A percentile compares a stretch with the other conserved stretches of the same genome.
Evolutionary conservation across 2,113 vertebrate genomes (phyloP).

Genomic region (Bucco capensis): DNA sequence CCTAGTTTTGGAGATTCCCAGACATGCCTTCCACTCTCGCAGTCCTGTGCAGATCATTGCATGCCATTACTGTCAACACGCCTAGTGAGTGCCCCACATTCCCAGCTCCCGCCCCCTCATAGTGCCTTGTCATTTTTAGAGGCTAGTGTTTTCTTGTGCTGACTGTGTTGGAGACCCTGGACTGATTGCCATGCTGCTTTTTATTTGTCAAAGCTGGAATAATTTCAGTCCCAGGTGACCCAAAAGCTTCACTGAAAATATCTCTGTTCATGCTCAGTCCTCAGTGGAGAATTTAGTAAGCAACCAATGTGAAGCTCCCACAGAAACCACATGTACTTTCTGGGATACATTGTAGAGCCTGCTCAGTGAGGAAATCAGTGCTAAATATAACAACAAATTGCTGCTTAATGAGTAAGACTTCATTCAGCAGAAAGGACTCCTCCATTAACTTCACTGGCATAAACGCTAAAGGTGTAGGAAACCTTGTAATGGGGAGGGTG

Average conservation of each 20-base stretch:
- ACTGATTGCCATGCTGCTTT: not conserved
- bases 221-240: not conserved
- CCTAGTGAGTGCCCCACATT: rapidly evolving
- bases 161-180: not conserved
- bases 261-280: rapidly evolving
- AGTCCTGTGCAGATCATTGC: not conserved
- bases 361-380: not conserved
- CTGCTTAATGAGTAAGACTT: constrained; percentile 8
- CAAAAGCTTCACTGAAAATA: not conserved
- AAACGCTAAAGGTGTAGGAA: not conserved
- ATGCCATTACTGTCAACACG: rapidly evolving
- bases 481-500: not conserved
- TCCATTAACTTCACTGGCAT: not conserved
- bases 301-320: not conserved
- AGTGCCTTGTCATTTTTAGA: not conserved
- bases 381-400: not conserved
- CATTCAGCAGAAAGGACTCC: not conserved
- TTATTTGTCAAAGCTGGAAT: not conserved
- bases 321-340: not conserved
- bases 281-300: not conserved
- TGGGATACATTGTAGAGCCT: not conserved
- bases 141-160: not conserved
- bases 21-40: rapidly evolving
- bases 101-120: not conserved
- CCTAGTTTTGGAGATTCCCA: not conserved